Percentiles rank a stretch among this genome's conserved stretches.
Conservation (phyloP, 2,113 vertebrate genomes). For the Gavia stellata region DNA sequence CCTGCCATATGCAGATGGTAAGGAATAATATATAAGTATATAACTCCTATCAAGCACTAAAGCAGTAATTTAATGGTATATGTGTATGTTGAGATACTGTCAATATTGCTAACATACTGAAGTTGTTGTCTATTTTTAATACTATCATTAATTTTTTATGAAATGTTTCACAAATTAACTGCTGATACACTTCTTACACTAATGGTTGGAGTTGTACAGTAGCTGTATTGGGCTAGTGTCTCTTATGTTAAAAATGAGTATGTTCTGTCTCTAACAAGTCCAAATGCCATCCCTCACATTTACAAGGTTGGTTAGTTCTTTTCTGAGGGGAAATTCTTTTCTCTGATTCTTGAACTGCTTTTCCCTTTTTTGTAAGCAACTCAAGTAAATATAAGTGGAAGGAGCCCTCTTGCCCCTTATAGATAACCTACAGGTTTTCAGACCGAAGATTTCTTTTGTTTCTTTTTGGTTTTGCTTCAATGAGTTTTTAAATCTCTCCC, state of each 20-base stretch:
- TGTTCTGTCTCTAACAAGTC: background rate
- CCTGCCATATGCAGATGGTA: conserved; percentile 92
- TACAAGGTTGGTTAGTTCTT: background rate
- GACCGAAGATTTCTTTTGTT: background rate
- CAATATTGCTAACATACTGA: background rate
- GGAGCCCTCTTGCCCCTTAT: background rate
- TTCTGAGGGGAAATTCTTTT: background rate
- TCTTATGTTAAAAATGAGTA: background rate
- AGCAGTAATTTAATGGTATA: background rate
- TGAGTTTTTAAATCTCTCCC: background rate
- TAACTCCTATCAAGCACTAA: background rate
- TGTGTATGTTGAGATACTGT: background rate
- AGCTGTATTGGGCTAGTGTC: background rate
- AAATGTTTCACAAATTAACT: background rate
- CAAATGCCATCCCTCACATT: background rate
- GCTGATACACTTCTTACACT: background rate
- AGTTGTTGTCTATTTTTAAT: background rate
- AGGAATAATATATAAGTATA: background rate
- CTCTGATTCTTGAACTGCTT: background rate
- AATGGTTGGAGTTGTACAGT: background rate
- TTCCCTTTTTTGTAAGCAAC: background rate
- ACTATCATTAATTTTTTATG: background rate
- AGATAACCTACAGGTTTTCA: background rate
- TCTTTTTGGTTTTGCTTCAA: background rate
- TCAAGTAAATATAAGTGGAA: background rate